These are phyloP conservation scores for Amyelois transitella DNA, from an alignment of 1,140 invertebrate genomes.

Conservation along the genomic window DNA sequence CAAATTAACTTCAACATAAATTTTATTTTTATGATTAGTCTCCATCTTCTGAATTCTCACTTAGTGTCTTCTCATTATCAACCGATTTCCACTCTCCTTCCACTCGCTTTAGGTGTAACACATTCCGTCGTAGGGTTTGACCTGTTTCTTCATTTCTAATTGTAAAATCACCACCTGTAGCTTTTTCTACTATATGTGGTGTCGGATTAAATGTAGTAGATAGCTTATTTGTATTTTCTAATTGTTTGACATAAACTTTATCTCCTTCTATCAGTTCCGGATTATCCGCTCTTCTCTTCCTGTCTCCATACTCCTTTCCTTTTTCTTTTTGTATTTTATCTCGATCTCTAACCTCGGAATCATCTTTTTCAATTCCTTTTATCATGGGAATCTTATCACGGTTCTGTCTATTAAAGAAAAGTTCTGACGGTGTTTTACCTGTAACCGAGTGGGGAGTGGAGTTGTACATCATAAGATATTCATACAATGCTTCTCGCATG, in stretches of 20 bases:
- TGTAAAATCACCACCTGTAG: constrained; percentile 3
- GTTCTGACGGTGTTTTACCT: constrained; percentile 45
- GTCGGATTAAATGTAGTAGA: constrained; percentile 9
- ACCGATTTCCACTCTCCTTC: background rate
- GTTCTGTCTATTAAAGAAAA: constrained; percentile 36
- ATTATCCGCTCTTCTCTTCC: constrained; percentile 9
- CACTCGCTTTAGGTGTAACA: background rate
- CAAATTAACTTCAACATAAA: too few relatives aligned
- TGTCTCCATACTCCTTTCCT: constrained; percentile 19
- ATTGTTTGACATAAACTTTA: constrained; percentile 16
- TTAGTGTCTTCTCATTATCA: too few relatives aligned
- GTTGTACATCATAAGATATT: constrained; percentile 45
- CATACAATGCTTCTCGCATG: constrained; percentile 20
- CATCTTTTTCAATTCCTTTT: constrained; percentile 7
- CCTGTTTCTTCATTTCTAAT: constrained; percentile 23
- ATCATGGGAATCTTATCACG: constrained; percentile 21
- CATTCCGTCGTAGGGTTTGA: background rate
- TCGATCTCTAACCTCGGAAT: constrained; percentile 21
- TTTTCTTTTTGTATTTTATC: constrained; percentile 19
- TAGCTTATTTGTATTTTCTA: constrained; percentile 15
- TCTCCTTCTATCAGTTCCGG: constrained; percentile 10
- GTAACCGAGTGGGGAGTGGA: constrained; percentile 38
- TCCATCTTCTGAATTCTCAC: too few relatives aligned
- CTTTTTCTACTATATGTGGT: constrained; percentile 8
- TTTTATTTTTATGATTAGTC: too few relatives aligned